Evolutionary conservation across 35 echinoderm and acorn worm species (phyloP).

Genomic region (Diadema setosum): DNA sequence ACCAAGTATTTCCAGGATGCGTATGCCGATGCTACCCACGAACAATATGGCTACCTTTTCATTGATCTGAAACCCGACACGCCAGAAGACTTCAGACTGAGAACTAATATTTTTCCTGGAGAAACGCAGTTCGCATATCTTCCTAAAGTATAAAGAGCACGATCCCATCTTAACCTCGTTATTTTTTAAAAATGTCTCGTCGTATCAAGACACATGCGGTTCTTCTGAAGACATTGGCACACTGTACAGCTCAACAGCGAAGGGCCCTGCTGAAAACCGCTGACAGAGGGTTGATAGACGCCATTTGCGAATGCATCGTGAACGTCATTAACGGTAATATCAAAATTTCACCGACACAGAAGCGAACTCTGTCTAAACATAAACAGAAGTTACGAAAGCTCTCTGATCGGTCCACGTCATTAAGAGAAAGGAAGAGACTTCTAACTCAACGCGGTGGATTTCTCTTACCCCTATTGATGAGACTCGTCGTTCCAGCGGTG

Average conservation of each 20-base stretch:
- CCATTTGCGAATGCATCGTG: background rate
- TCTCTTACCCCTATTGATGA: background rate
- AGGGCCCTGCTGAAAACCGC: background rate
- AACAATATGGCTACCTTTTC: conserved; percentile 40
- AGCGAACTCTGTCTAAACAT: background rate
- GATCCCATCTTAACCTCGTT: background rate
- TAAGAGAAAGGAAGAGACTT: background rate
- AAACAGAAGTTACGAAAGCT: background rate
- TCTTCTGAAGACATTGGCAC: background rate
- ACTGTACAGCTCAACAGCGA: background rate
- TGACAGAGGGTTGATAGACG: background rate
- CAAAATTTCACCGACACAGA: conserved; percentile 20
- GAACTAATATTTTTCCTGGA: conserved; percentile 40
- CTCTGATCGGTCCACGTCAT: conserved; percentile 2
- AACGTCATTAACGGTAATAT: conserved; percentile 22
- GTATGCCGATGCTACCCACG: conserved; percentile 37
- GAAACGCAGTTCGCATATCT: conserved; percentile 8
- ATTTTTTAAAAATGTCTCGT: conserved; percentile 22
- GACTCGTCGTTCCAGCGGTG: background rate
- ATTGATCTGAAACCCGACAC: conserved; percentile 65
- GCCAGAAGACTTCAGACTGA: background rate
- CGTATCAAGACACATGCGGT: background rate
- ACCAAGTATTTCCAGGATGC: conserved; percentile 41
- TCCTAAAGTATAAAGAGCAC: background rate
- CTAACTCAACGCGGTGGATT: conserved; percentile 34